Evolutionary conservation across 2,113 vertebrate genomes (phyloP).

Genomic region (Microtus oregoni): DNA sequence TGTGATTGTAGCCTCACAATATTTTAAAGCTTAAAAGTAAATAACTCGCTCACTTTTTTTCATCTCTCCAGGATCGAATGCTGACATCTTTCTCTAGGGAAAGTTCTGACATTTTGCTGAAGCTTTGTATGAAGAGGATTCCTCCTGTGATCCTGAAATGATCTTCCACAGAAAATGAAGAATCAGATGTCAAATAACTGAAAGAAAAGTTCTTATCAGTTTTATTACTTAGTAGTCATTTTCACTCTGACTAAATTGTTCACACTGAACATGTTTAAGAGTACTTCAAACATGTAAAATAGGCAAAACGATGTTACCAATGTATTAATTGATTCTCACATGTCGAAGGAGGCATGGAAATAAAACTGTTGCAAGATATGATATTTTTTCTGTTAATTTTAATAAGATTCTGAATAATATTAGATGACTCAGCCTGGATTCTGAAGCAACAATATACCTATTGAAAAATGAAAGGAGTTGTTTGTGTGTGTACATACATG

Average conservation of each 20-base stretch:
- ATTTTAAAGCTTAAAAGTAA: conserved; percentile 31
- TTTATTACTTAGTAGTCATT: conserved; percentile 23
- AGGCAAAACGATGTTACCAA: background rate
- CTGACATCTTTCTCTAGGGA: conserved; percentile 31
- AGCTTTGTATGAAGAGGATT: background rate
- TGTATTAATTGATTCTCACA: background rate
- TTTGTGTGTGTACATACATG: background rate
- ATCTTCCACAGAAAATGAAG: background rate
- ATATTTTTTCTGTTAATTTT: background rate
- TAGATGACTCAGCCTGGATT: background rate
- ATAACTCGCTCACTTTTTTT: background rate
- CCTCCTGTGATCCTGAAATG: conserved; percentile 37
- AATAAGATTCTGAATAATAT: background rate
- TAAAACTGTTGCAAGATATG: background rate
- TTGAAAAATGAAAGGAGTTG: background rate
- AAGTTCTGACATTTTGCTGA: conserved; percentile 64
- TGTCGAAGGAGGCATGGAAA: background rate
- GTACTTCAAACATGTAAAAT: background rate
- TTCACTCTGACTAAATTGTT: background rate
- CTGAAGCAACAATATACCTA: background rate
- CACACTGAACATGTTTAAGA: background rate
- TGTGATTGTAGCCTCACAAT: background rate
- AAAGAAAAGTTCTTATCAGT: conserved; percentile 16
- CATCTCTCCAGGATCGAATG: background rate
- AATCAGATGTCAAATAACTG: conserved; percentile 2